phyloP scores from a whole-genome alignment of 2,888 invertebrate species.

The Pharmacophagus antenor region DNA sequence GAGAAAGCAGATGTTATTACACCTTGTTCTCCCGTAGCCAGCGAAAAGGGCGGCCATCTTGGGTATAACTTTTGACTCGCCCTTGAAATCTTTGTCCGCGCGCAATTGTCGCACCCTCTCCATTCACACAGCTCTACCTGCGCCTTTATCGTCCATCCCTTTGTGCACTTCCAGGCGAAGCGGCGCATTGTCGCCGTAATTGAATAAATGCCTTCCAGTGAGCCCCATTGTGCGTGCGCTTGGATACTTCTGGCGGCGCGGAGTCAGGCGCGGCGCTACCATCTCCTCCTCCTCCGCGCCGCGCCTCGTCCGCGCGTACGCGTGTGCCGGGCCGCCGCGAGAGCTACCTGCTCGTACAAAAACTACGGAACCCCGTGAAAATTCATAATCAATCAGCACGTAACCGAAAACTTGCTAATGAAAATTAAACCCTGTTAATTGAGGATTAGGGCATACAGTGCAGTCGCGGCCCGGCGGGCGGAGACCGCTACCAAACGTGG shows the following conservation, averaged over 20 bases:
- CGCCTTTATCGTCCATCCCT: conserved; percentile 51
- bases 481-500: conserved; percentile 78
- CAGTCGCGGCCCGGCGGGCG: conserved; percentile 50
- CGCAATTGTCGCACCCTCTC: conserved; percentile 62
- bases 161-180: conserved; percentile 73
- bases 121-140: conserved; percentile 71
- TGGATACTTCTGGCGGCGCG: conserved; percentile 33
- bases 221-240: conserved; percentile 46
- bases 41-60: conserved; percentile 61
- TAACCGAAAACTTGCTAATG: conserved; percentile 39
- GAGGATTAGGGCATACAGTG: conserved; percentile 59
- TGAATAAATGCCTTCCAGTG: conserved; percentile 73
- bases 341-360: conserved; percentile 60
- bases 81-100: conserved; percentile 62
- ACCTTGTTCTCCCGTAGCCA: conserved; percentile 38
- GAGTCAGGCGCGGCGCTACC: conserved; percentile 35
- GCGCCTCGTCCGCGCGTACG: neutral
- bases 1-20: conserved; percentile 40
- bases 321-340: conserved; percentile 32
- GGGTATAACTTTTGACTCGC: conserved; percentile 71
- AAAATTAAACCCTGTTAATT: conserved; percentile 62
- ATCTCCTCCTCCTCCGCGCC: conserved; percentile 34
- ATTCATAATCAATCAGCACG: conserved; percentile 44
- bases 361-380: conserved; percentile 63
- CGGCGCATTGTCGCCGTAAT: conserved; percentile 72